These are phyloP conservation scores for Bagarius yarrelli DNA, from an alignment of 2,113 vertebrate species.

Conservation along the genomic window DNA sequence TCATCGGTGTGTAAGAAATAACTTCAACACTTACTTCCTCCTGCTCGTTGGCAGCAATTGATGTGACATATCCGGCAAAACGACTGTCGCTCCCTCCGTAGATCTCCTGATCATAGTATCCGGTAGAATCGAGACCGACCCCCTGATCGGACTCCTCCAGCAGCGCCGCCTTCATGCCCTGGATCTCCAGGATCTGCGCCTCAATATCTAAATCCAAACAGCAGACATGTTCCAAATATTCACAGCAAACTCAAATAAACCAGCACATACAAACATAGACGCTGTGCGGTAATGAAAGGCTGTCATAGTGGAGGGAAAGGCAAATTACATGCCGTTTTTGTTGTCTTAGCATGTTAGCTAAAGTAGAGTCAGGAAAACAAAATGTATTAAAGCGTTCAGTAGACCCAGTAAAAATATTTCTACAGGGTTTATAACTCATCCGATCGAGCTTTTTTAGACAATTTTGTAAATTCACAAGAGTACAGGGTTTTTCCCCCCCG, in stretches of 20 bases:
- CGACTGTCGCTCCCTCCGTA: conserved; percentile 96
- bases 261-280: not conserved
- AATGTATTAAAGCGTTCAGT: not conserved
- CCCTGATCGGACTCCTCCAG: conserved; percentile 85
- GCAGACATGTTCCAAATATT: not conserved
- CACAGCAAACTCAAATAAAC: not conserved
- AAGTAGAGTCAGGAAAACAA: not conserved
- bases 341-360: conserved; percentile 12
- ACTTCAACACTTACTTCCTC: conserved; percentile 83
- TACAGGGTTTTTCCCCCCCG: not conserved
- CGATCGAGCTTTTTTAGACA: not conserved
- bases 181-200: conserved; percentile 97
- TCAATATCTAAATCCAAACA: conserved; percentile 83
- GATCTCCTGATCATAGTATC: conserved; percentile 96
- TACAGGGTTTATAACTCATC: not conserved
- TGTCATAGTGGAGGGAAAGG: too few relatives aligned
- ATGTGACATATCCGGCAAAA: conserved; percentile 96
- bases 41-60: conserved; percentile 95
- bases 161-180: conserved; percentile 92
- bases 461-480: not conserved
- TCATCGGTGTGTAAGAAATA: not conserved
- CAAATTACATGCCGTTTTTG: not conserved
- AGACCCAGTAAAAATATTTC: not conserved
- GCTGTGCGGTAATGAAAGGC: too few relatives aligned
- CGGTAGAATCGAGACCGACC: conserved; percentile 95